These are phyloP conservation scores for Chrysolophus pictus DNA, from an alignment of 2,797 vertebrate species.

Conservation along the genomic window DNA sequence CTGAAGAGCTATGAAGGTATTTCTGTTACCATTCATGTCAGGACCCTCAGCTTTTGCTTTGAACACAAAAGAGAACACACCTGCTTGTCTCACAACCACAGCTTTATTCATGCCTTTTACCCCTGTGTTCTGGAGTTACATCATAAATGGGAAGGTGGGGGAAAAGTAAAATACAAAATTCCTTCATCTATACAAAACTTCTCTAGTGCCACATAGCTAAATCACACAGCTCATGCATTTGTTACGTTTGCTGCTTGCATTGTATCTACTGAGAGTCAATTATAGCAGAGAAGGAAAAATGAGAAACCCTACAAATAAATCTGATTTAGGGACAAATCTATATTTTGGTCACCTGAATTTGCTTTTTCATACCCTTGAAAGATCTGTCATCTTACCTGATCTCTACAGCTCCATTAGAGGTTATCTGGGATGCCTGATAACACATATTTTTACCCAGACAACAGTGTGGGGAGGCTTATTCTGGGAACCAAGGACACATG, in stretches of 20 bases:
- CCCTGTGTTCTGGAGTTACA: neutral
- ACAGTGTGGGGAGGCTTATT: accelerated
- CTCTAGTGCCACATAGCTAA: neutral
- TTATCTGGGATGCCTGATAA: neutral
- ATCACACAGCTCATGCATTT: neutral
- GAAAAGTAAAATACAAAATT: accelerated
- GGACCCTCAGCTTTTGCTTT: neutral
- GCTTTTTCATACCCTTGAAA: neutral
- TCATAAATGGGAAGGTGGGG: neutral
- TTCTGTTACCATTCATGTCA: neutral
- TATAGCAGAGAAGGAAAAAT: neutral
- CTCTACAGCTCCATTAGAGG: neutral
- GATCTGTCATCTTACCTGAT: neutral
- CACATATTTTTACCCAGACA: neutral
- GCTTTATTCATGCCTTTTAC: neutral
- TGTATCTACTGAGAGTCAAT: neutral
- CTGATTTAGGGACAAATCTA: neutral
- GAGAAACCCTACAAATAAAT: neutral
- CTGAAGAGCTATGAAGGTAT: neutral
- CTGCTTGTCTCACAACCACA: neutral
- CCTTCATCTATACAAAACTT: neutral
- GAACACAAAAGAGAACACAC: neutral
- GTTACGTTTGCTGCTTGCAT: neutral
- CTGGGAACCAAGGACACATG: accelerated
- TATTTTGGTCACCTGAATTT: neutral